Conservation (phyloP, 2,797 vertebrate genomes). For the Agapornis canus region DNA sequence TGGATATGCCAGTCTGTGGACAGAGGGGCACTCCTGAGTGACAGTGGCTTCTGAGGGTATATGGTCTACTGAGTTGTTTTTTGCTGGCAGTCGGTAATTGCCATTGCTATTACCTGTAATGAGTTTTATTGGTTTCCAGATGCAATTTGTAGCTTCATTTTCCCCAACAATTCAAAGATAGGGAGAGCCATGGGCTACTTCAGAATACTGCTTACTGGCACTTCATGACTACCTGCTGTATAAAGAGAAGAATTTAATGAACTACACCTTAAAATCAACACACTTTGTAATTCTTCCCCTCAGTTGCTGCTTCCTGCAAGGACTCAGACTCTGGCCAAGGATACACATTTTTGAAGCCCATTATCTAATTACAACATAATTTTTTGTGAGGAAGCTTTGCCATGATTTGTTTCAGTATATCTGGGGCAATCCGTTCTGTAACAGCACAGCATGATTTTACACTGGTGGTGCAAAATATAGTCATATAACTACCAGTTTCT, state of each 20-base stretch:
- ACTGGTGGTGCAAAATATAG: neutral
- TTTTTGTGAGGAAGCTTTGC: neutral
- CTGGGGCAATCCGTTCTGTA: neutral
- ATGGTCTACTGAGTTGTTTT: neutral
- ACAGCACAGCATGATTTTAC: neutral
- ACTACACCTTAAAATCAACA: neutral
- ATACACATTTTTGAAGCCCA: rapidly evolving
- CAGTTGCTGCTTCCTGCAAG: neutral
- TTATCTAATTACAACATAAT: neutral
- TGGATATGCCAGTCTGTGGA: neutral
- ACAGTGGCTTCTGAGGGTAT: neutral
- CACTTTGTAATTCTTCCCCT: neutral
- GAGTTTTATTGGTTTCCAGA: neutral
- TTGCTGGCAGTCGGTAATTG: neutral
- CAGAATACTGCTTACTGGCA: neutral
- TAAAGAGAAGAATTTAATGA: neutral
- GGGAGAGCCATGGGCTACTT: neutral
- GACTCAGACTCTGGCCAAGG: neutral
- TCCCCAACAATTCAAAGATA: neutral
- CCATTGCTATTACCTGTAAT: neutral
- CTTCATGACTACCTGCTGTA: neutral
- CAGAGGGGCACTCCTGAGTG: neutral
- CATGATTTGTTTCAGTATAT: neutral
- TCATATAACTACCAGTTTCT: neutral
- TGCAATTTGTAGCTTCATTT: neutral